phyloP scores from a whole-genome alignment of 1,140 invertebrate species.

The Ceratina australensis region DNA sequence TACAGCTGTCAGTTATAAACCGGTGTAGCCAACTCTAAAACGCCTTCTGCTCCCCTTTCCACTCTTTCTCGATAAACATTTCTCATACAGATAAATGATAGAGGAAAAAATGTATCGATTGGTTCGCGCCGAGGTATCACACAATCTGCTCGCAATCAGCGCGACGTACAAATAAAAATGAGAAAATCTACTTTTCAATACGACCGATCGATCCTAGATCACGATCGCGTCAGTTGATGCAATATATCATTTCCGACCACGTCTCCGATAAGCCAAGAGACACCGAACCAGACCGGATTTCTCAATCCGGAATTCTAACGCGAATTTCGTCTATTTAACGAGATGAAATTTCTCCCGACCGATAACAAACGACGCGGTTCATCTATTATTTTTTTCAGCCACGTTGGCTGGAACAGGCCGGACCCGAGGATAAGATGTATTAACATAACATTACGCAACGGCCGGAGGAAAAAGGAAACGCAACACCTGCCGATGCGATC shows the following conservation, averaged over 20 bases:
- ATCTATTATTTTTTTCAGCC: not conserved
- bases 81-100: not conserved
- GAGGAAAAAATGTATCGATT: slow-evolving; percentile 23
- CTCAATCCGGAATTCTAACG: no score
- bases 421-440: not conserved
- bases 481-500: not conserved
- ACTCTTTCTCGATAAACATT: slow-evolving; percentile 1
- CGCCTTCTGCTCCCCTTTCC: not conserved
- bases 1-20: slow-evolving; percentile 36
- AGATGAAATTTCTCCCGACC: not conserved
- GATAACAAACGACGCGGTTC: not conserved
- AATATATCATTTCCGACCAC: no score
- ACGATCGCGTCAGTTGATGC: no score
- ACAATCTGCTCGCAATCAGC: not conserved
- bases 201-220: no score
- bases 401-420: not conserved
- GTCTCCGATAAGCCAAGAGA: no score
- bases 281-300: no score
- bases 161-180: not conserved
- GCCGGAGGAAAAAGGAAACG: no score
- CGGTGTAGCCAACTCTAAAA: slow-evolving; percentile 15
- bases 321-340: not conserved
- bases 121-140: no score
- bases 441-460: not conserved
- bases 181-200: not conserved